These are phyloP conservation scores for Sterna hirundo DNA, from an alignment of 2,113 vertebrate genomes.

Conservation along the genomic window DNA sequence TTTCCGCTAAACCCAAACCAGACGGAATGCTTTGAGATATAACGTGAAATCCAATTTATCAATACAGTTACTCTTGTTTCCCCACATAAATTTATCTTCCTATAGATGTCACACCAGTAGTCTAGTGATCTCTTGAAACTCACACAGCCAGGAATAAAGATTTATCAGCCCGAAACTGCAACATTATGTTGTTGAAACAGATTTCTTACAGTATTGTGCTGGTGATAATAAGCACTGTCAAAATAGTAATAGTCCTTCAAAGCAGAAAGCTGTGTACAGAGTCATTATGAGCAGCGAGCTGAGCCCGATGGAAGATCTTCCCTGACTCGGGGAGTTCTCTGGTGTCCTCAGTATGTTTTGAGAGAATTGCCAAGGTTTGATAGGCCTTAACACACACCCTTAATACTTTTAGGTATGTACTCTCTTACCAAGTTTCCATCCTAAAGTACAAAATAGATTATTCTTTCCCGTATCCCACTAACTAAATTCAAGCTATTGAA, in stretches of 20 bases:
- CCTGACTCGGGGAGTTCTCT: neutral
- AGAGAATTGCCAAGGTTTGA: neutral
- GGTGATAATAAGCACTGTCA: neutral
- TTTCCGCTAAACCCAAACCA: neutral
- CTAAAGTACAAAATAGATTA: neutral
- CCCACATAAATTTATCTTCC: neutral
- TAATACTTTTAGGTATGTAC: neutral
- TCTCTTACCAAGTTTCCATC: neutral
- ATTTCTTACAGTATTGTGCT: neutral
- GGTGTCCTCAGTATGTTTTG: neutral
- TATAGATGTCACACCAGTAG: neutral
- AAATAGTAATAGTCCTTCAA: neutral
- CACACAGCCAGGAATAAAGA: neutral
- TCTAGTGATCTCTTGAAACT: neutral
- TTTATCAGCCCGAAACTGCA: neutral
- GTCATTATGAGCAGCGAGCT: neutral
- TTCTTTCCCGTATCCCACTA: neutral
- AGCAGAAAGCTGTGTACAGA: neutral
- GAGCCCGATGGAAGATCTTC: neutral
- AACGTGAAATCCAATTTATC: neutral
- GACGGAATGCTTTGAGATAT: neutral
- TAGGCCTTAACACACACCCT: neutral
- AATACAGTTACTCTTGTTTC: neutral
- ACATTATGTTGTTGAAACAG: neutral
- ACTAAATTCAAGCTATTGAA: neutral